These are phyloP conservation scores for Lepidocyrtoides sp. DNA, from an alignment of 2,888 invertebrate genomes.

Conservation along the genomic window DNA sequence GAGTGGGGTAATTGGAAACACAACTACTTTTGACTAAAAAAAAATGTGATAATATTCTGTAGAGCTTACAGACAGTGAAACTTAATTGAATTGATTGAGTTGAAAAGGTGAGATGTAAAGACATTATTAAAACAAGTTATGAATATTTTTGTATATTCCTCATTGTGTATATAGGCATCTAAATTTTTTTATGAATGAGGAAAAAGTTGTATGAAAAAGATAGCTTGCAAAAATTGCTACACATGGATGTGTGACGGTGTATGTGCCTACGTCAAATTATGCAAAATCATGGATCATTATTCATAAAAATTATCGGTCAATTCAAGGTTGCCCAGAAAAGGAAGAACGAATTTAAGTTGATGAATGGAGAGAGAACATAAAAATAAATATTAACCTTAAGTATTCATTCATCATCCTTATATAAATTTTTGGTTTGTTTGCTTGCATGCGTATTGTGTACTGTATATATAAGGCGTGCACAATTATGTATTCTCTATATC, in stretches of 20 bases:
- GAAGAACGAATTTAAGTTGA: constrained; percentile 59
- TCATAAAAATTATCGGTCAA: constrained; percentile 42
- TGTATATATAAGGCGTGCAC: not conserved
- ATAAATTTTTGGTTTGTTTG: not conserved
- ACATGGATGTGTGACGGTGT: too few species aligned
- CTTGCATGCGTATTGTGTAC: not conserved
- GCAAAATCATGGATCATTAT: constrained; percentile 41
- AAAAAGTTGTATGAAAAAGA: not conserved
- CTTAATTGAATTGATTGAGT: not conserved
- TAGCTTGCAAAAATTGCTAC: not conserved
- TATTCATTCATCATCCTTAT: constrained; percentile 51
- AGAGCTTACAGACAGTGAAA: too few species aligned
- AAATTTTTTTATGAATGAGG: not conserved
- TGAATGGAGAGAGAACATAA: constrained; percentile 56
- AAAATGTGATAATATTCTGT: too few species aligned
- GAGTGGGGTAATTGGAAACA: too few species aligned
- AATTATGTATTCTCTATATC: not conserved
- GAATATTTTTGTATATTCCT: not conserved
- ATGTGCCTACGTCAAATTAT: constrained; percentile 46
- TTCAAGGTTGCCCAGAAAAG: constrained; percentile 65
- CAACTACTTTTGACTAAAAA: too few species aligned
- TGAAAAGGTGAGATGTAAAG: not conserved
- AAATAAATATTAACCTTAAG: constrained; percentile 61
- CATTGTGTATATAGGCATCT: not conserved
- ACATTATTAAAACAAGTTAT: not conserved